Evolutionary conservation across 1,140 invertebrate species (phyloP).

Genomic region (Sitobion miscanthi): DNA sequence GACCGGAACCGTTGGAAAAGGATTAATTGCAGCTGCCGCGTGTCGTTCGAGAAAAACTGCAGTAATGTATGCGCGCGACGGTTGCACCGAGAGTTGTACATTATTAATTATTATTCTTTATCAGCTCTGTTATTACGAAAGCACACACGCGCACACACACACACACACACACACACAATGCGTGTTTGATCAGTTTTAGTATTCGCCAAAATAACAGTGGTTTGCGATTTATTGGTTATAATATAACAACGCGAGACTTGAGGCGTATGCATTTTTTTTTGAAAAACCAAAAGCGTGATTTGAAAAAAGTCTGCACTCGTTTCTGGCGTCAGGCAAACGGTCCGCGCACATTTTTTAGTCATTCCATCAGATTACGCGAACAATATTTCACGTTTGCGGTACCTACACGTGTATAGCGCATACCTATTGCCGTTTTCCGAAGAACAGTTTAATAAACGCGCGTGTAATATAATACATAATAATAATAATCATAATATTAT

Average conservation of each 20-base stretch:
- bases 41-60: background rate
- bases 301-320: too few species aligned
- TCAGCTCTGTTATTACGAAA: background rate
- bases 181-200: too few species aligned
- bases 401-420: background rate
- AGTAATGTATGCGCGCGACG: background rate
- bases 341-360: too few species aligned
- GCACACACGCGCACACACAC: too few species aligned
- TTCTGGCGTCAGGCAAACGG: too few species aligned
- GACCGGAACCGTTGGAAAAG: constrained; percentile 12
- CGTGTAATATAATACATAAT: background rate
- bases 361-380: background rate
- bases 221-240: background rate
- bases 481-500: background rate
- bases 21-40: background rate
- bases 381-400: background rate
- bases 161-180: too few species aligned
- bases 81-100: background rate
- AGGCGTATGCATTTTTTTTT: background rate
- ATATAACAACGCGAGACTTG: background rate
- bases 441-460: constrained; percentile 8
- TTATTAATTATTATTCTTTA: background rate
- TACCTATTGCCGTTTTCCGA: background rate
- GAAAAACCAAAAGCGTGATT: too few species aligned
- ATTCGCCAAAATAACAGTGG: background rate